phyloP scores from a whole-genome alignment of 2,888 invertebrate genomes.

The Ennomos fuscantarius region DNA sequence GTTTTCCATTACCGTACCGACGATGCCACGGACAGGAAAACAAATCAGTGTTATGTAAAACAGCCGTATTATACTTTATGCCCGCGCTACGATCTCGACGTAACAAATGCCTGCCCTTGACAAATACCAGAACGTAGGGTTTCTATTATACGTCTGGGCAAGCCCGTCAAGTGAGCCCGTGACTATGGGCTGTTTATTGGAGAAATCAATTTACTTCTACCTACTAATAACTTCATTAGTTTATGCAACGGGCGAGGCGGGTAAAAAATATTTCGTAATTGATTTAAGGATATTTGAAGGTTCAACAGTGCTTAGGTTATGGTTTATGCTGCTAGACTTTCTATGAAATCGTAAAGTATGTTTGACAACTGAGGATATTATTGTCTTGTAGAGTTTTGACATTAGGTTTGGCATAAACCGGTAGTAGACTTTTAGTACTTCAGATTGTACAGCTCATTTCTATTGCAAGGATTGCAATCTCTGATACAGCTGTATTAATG shows the following conservation, averaged over 20 bases:
- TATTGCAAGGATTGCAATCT: constrained; percentile 15
- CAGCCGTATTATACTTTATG: constrained; percentile 1
- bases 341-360: neutral
- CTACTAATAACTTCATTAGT: constrained; percentile 16
- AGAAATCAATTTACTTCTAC: constrained; percentile 33
- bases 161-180: constrained; percentile 44
- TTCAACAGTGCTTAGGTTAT: constrained; percentile 4
- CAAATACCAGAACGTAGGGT: constrained; percentile 40
- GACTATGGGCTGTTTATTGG: constrained; percentile 19
- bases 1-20: constrained; percentile 1
- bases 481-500: constrained; percentile 26
- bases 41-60: constrained; percentile 24
- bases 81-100: constrained; percentile 8
- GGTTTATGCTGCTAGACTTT: constrained; percentile 1
- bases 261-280: constrained; percentile 2
- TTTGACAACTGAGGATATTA: neutral
- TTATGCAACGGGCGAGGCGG: constrained; percentile 6
- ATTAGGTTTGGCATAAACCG: too few relatives aligned
- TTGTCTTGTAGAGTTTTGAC: too few relatives aligned
- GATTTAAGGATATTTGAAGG: constrained; percentile 7
- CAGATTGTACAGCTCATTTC: neutral
- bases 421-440: too few relatives aligned
- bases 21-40: constrained; percentile 15
- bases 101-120: constrained; percentile 37
- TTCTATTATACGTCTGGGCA: constrained; percentile 38